phyloP scores from a whole-genome alignment of 2,113 vertebrate species.

The Gopherus flavomarginatus region DNA sequence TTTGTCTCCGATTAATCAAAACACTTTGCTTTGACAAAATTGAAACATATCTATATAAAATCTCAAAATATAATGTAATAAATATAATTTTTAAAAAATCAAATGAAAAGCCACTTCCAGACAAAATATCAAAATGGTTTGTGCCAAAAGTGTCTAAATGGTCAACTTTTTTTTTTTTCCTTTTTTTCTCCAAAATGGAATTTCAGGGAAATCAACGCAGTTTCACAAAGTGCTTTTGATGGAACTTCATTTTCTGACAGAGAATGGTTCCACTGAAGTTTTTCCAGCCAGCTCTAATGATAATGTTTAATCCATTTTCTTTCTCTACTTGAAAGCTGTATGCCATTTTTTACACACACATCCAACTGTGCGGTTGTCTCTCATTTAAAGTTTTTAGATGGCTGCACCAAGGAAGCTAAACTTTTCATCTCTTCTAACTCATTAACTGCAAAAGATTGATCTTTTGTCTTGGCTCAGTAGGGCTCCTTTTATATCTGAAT shows the following conservation, averaged over 20 bases:
- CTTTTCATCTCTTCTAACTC: constrained; percentile 6
- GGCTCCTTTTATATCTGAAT: constrained; percentile 34
- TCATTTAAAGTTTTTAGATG: neutral
- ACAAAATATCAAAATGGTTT: neutral
- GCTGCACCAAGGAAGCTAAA: neutral
- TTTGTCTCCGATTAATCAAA: accelerated
- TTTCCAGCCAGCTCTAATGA: neutral
- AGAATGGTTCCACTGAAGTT: neutral
- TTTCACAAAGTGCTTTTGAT: neutral
- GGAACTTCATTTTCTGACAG: neutral
- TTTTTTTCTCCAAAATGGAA: accelerated
- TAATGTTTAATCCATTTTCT: accelerated
- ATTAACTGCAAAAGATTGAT: neutral
- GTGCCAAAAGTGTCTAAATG: neutral
- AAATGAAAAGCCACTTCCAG: neutral
- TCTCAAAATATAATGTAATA: neutral
- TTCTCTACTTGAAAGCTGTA: neutral
- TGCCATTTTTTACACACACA: accelerated
- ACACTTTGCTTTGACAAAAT: neutral
- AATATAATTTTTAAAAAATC: neutral
- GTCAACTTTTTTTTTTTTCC: neutral
- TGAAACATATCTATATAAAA: neutral
- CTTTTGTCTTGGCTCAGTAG: constrained; percentile 6
- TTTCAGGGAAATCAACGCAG: neutral
- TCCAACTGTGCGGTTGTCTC: neutral